Conservation (phyloP, 1,140 invertebrate genomes). For the Chionoecetes opilio region DNA sequence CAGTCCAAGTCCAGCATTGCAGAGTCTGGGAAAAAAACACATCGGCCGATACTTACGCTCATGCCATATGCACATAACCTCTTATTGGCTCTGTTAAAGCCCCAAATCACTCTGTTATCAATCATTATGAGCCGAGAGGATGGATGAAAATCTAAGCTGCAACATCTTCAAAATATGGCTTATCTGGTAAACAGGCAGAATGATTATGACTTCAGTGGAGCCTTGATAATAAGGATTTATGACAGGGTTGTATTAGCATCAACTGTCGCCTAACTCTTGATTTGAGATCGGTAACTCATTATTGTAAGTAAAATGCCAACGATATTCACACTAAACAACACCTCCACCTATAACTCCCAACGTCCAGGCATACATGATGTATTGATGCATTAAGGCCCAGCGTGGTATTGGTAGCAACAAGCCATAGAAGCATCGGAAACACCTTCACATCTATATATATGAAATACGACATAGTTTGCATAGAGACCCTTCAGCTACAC, state of each 20-base stretch:
- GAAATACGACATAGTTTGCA: no score
- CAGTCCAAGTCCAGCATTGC: not conserved
- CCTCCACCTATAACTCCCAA: not conserved
- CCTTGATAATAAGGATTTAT: slow-evolving; percentile 18
- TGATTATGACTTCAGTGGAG: slow-evolving; percentile 18
- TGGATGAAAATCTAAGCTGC: not conserved
- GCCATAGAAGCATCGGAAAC: no score
- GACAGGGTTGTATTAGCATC: not conserved
- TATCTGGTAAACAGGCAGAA: not conserved
- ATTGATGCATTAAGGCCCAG: no score
- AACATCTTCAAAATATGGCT: not conserved
- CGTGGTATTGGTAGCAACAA: no score
- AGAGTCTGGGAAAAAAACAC: not conserved
- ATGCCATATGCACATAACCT: not conserved
- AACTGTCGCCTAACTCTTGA: not conserved
- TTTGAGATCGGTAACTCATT: not conserved
- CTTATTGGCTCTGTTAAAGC: not conserved
- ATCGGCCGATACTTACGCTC: not conserved
- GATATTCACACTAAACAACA: slow-evolving; percentile 7
- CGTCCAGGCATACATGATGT: no score
- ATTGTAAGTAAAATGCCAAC: not conserved
- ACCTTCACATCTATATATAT: no score
- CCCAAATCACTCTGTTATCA: not conserved
- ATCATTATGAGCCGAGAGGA: not conserved
- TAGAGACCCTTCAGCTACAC: no score